These are phyloP conservation scores for Thunnus albacares DNA, from an alignment of 2,797 vertebrate genomes.

Conservation along the genomic window DNA sequence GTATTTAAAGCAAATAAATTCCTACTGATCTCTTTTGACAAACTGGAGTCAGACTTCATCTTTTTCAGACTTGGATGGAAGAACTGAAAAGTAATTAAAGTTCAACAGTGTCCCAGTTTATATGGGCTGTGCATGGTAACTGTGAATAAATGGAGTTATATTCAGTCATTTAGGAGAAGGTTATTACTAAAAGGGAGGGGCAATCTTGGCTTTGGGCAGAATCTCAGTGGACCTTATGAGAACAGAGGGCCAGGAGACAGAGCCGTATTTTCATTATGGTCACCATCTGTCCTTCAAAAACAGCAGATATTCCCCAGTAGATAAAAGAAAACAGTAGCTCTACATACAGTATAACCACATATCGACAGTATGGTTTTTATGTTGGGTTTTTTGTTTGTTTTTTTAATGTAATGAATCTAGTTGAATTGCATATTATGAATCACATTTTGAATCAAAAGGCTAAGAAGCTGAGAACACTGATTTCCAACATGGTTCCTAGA, in stretches of 20 bases:
- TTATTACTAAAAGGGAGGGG: slow-evolving; percentile 46
- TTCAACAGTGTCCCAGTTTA: slow-evolving; percentile 27
- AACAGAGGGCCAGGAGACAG: slow-evolving; percentile 27
- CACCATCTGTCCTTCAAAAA: slow-evolving; percentile 30
- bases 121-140: slow-evolving; percentile 38
- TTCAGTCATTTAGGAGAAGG: slow-evolving; percentile 61
- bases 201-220: slow-evolving; percentile 41
- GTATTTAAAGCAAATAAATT: slow-evolving; percentile 87
- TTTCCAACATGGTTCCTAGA: not conserved
- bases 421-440: too few species aligned
- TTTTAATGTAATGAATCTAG: too few species aligned
- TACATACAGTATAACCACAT: not conserved
- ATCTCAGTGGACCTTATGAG: slow-evolving; percentile 24
- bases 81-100: slow-evolving; percentile 58
- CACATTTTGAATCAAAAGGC: not conserved
- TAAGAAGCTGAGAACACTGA: not conserved
- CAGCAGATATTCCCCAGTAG: not conserved
- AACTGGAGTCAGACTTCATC: slow-evolving; percentile 68
- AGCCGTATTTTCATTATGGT: slow-evolving; percentile 19
- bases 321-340: not conserved
- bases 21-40: slow-evolving; percentile 87
- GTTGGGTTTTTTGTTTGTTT: not conserved
- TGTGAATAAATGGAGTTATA: slow-evolving; percentile 49
- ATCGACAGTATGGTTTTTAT: not conserved
- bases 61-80: slow-evolving; percentile 40